phyloP scores from a whole-genome alignment of 2,888 invertebrate species.

The Tribolium freemani region DNA sequence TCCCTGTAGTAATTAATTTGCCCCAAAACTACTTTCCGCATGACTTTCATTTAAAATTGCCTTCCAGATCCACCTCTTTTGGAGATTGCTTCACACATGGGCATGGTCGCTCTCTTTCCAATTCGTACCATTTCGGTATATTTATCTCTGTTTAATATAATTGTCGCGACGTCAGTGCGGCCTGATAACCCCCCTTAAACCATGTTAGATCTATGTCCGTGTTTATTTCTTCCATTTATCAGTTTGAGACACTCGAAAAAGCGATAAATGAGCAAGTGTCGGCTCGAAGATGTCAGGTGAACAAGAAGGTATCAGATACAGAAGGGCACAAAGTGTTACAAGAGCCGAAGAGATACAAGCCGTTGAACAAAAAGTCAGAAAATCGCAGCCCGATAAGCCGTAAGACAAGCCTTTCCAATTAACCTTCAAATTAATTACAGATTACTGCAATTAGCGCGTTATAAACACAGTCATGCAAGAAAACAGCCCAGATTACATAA shows the following conservation, averaged over 20 bases:
- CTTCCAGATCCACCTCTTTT: background rate
- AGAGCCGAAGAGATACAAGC: conserved; percentile 89
- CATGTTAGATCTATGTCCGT: conserved; percentile 17
- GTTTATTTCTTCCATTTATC: conserved; percentile 28
- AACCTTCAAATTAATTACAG: background rate
- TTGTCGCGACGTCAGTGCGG: conserved; percentile 9
- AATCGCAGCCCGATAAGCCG: conserved; percentile 89
- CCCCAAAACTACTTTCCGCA: background rate
- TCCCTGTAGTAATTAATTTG: background rate
- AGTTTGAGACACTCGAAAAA: conserved; percentile 21
- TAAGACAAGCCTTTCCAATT: conserved; percentile 69
- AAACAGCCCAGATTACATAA: background rate
- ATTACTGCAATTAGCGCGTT: background rate
- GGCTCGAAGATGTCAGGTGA: conserved; percentile 61
- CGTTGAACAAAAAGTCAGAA: conserved; percentile 83
- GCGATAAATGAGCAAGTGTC: conserved; percentile 7
- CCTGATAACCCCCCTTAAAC: conserved; percentile 34
- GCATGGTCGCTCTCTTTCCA: background rate
- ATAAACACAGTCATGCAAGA: background rate
- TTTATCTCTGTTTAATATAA: conserved; percentile 13
- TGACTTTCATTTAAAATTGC: conserved; percentile 6
- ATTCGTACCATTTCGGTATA: background rate
- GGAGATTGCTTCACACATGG: background rate
- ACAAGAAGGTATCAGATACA: conserved; percentile 71
- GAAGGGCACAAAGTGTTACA: conserved; percentile 88